phyloP scores from a whole-genome alignment of 2,113 vertebrate genomes.

The Macquaria ambigua region DNA sequence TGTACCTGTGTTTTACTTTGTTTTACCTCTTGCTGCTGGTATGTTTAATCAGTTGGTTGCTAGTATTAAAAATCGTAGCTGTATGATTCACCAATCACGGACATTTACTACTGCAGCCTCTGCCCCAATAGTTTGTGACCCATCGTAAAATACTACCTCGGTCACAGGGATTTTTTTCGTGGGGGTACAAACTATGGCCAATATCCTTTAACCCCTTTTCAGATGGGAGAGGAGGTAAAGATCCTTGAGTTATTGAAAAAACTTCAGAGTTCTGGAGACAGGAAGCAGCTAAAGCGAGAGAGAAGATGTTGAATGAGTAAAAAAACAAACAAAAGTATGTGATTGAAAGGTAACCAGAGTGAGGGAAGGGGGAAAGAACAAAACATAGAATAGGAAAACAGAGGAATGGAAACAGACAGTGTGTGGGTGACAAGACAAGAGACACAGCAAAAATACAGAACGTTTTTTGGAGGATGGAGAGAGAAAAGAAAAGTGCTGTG shows the following conservation, averaged over 20 bases:
- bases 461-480: neutral
- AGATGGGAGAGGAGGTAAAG: neutral
- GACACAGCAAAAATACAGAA: neutral
- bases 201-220: neutral
- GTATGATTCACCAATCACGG: neutral
- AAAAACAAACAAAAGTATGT: conserved; percentile 13
- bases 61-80: neutral
- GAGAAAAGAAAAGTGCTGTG: conserved; percentile 7
- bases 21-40: neutral
- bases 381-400: conserved; percentile 15
- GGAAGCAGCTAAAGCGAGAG: neutral
- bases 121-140: neutral
- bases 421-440: conserved; percentile 31
- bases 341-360: conserved; percentile 13
- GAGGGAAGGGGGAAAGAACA: neutral
- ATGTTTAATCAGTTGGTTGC: neutral
- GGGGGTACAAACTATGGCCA: neutral
- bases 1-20: neutral
- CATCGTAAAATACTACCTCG: neutral
- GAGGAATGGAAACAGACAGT: conserved; percentile 26
- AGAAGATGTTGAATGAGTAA: neutral
- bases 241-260: neutral
- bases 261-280: neutral
- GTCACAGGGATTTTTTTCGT: neutral
- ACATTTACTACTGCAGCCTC: neutral